Conservation (phyloP, 2,888 invertebrate genomes). For the Pachydiplax longipennis region DNA sequence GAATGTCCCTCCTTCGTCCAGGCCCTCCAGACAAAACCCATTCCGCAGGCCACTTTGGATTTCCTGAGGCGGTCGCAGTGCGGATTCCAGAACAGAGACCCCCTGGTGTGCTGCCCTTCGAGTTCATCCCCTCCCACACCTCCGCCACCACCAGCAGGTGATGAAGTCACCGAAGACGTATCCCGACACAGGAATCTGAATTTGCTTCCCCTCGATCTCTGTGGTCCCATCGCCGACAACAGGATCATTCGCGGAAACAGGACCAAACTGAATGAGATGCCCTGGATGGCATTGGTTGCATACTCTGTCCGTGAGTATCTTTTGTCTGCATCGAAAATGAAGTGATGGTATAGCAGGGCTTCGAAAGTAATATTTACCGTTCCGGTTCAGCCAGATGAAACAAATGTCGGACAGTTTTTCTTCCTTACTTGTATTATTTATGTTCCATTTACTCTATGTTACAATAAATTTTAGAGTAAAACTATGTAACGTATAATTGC, state of each 20-base stretch:
- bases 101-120: slow-evolving; percentile 48
- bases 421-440: no score
- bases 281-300: slow-evolving; percentile 78
- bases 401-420: no score
- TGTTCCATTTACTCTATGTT: no score
- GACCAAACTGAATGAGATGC: slow-evolving; percentile 71
- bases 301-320: slow-evolving; percentile 58
- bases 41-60: slow-evolving; percentile 51
- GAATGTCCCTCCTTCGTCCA: slow-evolving; percentile 52
- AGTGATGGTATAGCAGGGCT: no score
- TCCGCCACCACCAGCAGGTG: slow-evolving; percentile 50
- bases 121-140: slow-evolving; percentile 48
- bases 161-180: slow-evolving; percentile 54
- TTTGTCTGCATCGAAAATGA: no score
- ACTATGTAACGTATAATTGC: no score
- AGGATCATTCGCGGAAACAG: slow-evolving; percentile 70
- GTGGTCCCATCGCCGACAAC: slow-evolving; percentile 66
- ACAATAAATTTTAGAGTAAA: no score
- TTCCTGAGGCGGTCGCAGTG: slow-evolving; percentile 52
- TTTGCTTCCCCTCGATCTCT: slow-evolving; percentile 59
- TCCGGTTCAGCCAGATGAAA: no score
- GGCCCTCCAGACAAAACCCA: slow-evolving; percentile 50
- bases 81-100: slow-evolving; percentile 46
- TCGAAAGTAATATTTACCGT: no score
- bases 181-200: slow-evolving; percentile 58